These are phyloP conservation scores for Tolypeutes matacus DNA, from an alignment of 2,797 vertebrate genomes.

Conservation along the genomic window DNA sequence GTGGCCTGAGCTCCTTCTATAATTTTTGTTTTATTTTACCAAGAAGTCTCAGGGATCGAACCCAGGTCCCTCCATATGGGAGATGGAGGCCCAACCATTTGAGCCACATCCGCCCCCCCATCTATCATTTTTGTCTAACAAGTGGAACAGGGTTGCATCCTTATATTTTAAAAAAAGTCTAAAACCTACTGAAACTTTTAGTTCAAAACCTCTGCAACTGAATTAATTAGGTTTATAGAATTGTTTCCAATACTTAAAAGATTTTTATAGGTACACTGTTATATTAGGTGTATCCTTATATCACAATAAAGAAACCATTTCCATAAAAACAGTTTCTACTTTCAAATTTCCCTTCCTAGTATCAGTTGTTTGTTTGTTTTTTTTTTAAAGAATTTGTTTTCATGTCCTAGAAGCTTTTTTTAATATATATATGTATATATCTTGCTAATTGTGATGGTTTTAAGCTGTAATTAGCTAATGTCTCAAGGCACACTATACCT, in stretches of 20 bases:
- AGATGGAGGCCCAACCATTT: too few relatives aligned
- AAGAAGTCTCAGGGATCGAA: too few relatives aligned
- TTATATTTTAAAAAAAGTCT: neutral
- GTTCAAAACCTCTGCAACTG: neutral
- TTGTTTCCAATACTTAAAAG: neutral
- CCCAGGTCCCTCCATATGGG: too few relatives aligned
- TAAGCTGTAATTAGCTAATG: neutral
- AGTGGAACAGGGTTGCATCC: neutral
- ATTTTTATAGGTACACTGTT: neutral
- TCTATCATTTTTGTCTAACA: neutral
- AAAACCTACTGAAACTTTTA: neutral
- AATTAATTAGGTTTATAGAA: neutral
- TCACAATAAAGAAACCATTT: conserved; percentile 26
- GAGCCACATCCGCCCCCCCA: too few relatives aligned
- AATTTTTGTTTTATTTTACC: too few relatives aligned
- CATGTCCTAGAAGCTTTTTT: neutral
- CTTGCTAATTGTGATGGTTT: neutral
- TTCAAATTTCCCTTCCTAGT: conserved; percentile 14
- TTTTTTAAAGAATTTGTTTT: neutral
- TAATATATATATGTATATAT: too few relatives aligned
- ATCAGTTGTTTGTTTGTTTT: neutral
- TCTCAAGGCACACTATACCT: neutral
- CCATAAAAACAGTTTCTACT: neutral
- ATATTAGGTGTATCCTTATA: neutral
- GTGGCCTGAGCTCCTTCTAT: too few relatives aligned